Percentiles rank a stretch among this genome's conserved stretches.
These are phyloP conservation scores for Calyptomena viridis DNA, from an alignment of 2,113 vertebrate genomes.

Conservation along the genomic window DNA sequence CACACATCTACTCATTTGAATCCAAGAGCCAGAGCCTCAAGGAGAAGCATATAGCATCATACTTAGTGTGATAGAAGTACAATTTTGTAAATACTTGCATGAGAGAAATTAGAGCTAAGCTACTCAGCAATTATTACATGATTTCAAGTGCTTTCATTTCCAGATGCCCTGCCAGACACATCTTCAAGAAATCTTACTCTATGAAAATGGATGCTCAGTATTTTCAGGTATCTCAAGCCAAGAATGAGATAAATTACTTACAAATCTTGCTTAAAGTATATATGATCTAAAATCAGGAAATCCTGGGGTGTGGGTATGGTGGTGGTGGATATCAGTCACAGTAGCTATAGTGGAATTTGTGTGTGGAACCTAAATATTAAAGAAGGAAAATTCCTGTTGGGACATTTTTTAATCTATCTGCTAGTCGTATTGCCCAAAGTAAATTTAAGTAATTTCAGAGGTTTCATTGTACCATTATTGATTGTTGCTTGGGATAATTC, in stretches of 20 bases:
- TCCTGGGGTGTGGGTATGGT: background rate
- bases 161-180: background rate
- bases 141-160: conserved; percentile 5
- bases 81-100: background rate
- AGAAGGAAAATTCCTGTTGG: background rate
- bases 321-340: background rate
- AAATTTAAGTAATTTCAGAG: background rate
- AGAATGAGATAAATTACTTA: background rate
- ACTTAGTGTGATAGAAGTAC: background rate
- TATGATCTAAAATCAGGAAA: background rate
- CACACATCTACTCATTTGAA: background rate
- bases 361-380: background rate
- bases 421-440: background rate
- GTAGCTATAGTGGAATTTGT: background rate
- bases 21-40: background rate
- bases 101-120: background rate
- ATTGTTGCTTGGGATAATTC: background rate
- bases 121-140: background rate
- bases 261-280: background rate
- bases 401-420: background rate
- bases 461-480: background rate
- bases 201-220: background rate
- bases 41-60: background rate
- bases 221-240: background rate
- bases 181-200: background rate